Percentiles rank a stretch among this genome's conserved stretches.
phyloP scores from a whole-genome alignment of 2,888 invertebrate genomes.

The Ernsta delagoae region DNA sequence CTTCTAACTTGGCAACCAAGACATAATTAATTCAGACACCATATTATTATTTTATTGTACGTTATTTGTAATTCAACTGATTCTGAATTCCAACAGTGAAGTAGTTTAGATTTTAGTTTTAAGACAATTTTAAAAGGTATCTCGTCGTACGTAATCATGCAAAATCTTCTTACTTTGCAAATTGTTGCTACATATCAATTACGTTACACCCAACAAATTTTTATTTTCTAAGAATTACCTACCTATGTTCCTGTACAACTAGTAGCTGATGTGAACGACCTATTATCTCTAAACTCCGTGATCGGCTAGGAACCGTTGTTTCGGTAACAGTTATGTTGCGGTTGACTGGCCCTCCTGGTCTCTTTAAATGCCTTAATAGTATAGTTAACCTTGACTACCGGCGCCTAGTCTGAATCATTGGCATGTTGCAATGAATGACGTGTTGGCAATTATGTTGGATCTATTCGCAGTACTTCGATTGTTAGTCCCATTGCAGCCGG shows the following conservation, averaged over 20 bases:
- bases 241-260: background rate
- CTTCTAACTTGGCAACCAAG: background rate
- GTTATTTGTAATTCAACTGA: background rate
- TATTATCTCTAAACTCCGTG: conserved; percentile 50
- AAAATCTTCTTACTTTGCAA: too few relatives aligned
- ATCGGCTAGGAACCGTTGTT: conserved; percentile 44
- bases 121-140: too few relatives aligned
- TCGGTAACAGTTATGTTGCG: conserved; percentile 50
- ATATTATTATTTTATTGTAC: background rate
- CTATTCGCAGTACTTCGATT: too few relatives aligned
- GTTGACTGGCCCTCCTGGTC: conserved; percentile 50
- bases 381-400: conserved; percentile 46
- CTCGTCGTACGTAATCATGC: too few relatives aligned
- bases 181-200: too few relatives aligned
- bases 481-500: too few relatives aligned
- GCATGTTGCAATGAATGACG: conserved; percentile 32
- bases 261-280: conserved; percentile 49
- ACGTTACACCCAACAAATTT: too few relatives aligned
- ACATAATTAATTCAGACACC: background rate
- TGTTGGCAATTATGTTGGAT: conserved; percentile 13
- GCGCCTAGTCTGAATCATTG: conserved; percentile 43
- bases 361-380: conserved; percentile 40
- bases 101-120: too few relatives aligned
- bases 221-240: too few relatives aligned
- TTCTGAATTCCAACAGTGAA: too few relatives aligned